Base-by-base conservation (phyloP, 37 sponge, comb jelly and placozoan genomes). In the Agelas oroides region DNA sequence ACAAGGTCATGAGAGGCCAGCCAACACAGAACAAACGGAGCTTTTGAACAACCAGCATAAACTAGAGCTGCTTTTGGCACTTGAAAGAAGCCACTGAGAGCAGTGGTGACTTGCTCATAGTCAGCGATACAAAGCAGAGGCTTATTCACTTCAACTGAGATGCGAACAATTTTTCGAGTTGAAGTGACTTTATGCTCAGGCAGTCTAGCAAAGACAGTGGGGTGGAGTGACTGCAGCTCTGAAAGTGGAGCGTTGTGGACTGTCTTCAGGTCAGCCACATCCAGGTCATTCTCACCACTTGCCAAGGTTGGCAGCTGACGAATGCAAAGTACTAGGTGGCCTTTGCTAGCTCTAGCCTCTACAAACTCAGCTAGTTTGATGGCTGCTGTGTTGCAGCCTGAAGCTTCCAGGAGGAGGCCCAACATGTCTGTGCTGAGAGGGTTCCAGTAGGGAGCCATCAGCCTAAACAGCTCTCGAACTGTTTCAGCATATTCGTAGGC, bases 191-290 rank as follows among this genome's bases (percentile, higher is more conserved):
- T 61, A 25, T 61, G 62, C 25, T 25, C 62, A 61, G 62, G 62
- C 25, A 61, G 62, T 61, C 62, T 3, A 61, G 62, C 62, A 61
- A 61, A 61, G 62, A 61, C 62, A 61, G 62, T 5, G 3, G 62
- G 62, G 62, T 61, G 62, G 25, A 27, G 23, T 5, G 62, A 61
- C 25, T 61, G 62, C 62, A 61, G 62, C 2, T 61, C 62, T 27
- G 62, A 23, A 3, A 61, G 23, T 25, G 62, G 25, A 25, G 62
- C 14, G 12, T 25, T 25, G 25, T 61, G 62, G 62, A 61, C 62
- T 61, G 62, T 25, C 62, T 46, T 8, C 46, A 46, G 8, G 46
- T 46, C 46, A 46, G 46, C 46, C n/a, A n/a, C n/a, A n/a, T n/a
- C n/a, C n/a, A n/a, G n/a, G n/a, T n/a, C n/a, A n/a, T n/a, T n/a